These are phyloP conservation scores for Battus philenor DNA, from an alignment of 1,140 invertebrate genomes.

Conservation along the genomic window DNA sequence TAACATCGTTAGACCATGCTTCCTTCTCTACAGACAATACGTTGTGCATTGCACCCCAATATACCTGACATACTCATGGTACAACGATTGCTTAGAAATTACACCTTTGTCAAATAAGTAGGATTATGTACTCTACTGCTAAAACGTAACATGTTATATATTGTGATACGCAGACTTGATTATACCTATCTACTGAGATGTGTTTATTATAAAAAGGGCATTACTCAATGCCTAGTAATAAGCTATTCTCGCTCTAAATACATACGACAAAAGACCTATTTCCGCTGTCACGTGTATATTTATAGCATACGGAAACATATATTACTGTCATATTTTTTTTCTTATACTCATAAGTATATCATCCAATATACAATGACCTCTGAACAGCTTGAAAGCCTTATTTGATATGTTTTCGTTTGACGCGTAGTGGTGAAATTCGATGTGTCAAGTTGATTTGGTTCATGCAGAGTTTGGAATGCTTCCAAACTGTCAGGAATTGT, in stretches of 20 bases:
- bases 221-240: not conserved
- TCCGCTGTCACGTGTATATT: not conserved
- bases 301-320: not conserved
- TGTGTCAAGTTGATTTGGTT: constrained; percentile 18
- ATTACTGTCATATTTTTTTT: constrained; percentile 5
- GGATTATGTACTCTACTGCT: not conserved
- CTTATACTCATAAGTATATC: constrained; percentile 1
- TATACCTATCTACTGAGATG: not conserved
- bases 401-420: not conserved
- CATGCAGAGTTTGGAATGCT: constrained; percentile 30
- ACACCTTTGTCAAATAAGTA: not conserved
- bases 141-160: not conserved
- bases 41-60: no score
- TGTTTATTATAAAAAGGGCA: not conserved
- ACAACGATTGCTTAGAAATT: not conserved
- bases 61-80: no score
- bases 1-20: no score
- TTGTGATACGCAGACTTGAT: not conserved
- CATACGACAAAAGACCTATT: not conserved
- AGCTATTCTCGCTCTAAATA: not conserved
- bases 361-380: constrained; percentile 5
- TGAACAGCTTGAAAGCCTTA: constrained; percentile 2
- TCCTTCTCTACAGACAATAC: no score
- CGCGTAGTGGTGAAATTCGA: not conserved
- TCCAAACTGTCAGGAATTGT: constrained; percentile 36